Base-by-base conservation (phyloP, 2,113 vertebrate genomes). In the Arizona elegans region DNA sequence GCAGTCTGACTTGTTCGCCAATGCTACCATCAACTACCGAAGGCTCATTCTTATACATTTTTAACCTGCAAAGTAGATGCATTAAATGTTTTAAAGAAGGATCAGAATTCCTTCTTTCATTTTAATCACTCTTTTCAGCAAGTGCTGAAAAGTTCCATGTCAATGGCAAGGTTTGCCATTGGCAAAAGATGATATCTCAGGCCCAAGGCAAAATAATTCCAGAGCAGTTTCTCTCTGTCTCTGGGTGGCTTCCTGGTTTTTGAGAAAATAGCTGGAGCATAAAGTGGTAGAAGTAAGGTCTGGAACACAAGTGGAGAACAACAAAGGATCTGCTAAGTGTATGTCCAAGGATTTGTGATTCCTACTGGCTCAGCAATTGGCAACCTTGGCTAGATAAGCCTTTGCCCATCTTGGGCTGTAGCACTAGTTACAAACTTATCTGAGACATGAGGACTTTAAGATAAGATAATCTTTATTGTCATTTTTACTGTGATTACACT, bases 1-100 rank as follows among this genome's bases (percentile, higher is more conserved):
- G 93, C 90, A 99, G 96, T 90, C 94, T 97, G 94, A 97, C 96
- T 17, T 95, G 97, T 93, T 99, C 98, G 43, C 99, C 99, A 0
- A 96, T 33, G 6, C 91, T 97, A 96, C 97, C 97, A 3, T 99
- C 98, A 92, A 99, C 90, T 53, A 97, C 70, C 0, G 98, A 91
- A 0, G 98, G 97, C 94, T 97, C 96, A 0, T 96, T 98, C 9
- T 96, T 97, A 91, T 98, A 98, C 91, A 99, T 98, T 88, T 93
- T 98, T 95, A 99, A 98, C 92, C 99, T 99, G 96, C 38, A 93
- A 95, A 94, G 90, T 29, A 91, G 62, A 62, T 47, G 43, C 7
- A 33, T 94, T 93, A 26, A 87, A 8, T 56, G n/a, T 52, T 19
- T 81, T 88, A 85, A 93, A 17, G 29, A 53, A 89, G 70, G 26